These are phyloP conservation scores for Dendroctonus ponderosae DNA, from an alignment of 1,140 invertebrate species.

Conservation along the genomic window DNA sequence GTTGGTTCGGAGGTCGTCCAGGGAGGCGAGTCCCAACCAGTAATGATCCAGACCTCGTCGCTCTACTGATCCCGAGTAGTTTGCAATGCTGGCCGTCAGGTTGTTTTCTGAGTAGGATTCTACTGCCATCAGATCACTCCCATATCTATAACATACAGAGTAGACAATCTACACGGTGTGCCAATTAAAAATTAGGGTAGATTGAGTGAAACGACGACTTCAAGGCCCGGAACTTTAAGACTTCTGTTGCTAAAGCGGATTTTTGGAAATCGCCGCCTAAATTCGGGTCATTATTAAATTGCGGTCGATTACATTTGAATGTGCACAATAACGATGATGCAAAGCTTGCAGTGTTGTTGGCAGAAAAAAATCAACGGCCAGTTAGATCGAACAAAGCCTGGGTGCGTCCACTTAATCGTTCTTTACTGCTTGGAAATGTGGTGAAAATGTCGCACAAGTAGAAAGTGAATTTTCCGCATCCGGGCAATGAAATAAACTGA, in stretches of 20 bases:
- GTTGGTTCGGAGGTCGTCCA: constrained; percentile 89
- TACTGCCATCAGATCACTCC: constrained; percentile 86
- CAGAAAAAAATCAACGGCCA: background rate
- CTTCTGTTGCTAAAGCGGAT: no score
- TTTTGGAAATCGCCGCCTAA: background rate
- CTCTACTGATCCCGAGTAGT: constrained; percentile 55
- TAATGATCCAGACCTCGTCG: constrained; percentile 66
- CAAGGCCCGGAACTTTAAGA: no score
- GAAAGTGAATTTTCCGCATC: no score
- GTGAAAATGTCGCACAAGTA: no score
- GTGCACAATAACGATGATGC: no score
- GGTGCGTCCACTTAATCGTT: no score
- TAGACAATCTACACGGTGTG: no score
- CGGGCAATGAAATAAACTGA: no score
- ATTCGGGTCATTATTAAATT: constrained; percentile 6
- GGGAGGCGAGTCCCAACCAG: constrained; percentile 84
- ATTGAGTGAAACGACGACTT: no score
- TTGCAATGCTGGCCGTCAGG: constrained; percentile 77
- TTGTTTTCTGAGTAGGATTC: constrained; percentile 90
- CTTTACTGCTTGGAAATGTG: no score
- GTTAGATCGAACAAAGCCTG: no score
- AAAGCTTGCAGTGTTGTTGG: background rate
- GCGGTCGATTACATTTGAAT: background rate
- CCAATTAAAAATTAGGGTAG: no score
- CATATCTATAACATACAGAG: constrained; percentile 66